Percentiles rank a stretch among this genome's conserved stretches.
phyloP scores from a whole-genome alignment of 2,113 vertebrate species.

The Phaethornis superciliosus region DNA sequence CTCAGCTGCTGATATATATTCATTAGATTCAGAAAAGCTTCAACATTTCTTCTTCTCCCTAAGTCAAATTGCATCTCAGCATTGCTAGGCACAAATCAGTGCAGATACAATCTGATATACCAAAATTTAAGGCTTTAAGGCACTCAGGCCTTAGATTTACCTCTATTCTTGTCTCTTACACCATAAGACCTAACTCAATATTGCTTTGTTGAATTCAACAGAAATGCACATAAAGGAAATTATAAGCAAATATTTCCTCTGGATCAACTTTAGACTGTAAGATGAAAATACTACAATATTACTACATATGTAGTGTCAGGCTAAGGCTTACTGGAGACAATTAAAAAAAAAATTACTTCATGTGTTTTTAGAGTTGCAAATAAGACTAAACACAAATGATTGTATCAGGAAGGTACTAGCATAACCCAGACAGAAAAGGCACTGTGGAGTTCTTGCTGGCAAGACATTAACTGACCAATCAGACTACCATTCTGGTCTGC shows the following conservation, averaged over 20 bases:
- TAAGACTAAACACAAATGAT: background rate
- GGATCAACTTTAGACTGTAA: background rate
- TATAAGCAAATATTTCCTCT: background rate
- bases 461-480: background rate
- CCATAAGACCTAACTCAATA: background rate
- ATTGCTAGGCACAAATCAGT: background rate
- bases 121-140: background rate
- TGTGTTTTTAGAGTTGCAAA: background rate
- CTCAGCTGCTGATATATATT: constrained; percentile 64
- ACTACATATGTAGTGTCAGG: background rate
- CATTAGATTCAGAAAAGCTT: constrained; percentile 50
- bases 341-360: background rate
- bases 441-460: background rate
- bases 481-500: background rate
- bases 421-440: background rate
- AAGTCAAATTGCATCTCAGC: background rate
- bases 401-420: background rate
- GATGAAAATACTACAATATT: background rate
- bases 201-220: background rate
- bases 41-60: background rate
- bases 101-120: background rate
- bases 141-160: background rate
- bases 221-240: background rate
- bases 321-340: background rate
- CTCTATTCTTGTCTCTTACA: background rate